phyloP scores from a whole-genome alignment of 1,140 invertebrate genomes.

The Drosophila seguyi region DNA sequence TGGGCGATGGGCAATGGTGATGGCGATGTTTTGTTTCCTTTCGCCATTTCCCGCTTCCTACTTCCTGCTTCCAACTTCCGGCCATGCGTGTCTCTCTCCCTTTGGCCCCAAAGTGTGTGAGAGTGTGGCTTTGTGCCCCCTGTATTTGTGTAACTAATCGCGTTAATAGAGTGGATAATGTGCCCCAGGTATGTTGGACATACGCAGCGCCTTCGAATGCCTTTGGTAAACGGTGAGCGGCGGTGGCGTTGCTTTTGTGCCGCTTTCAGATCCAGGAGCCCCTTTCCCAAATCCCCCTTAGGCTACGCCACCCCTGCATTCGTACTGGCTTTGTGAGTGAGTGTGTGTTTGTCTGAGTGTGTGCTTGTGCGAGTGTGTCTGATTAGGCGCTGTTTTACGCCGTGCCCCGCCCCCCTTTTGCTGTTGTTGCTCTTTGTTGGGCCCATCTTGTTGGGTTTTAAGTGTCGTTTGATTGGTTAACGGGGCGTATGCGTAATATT shows the following conservation, averaged over 20 bases:
- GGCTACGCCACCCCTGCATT: neutral
- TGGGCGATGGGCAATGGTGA: neutral
- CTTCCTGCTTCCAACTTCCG: slow-evolving; percentile 56
- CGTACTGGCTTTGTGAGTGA: neutral
- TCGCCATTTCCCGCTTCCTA: slow-evolving; percentile 73
- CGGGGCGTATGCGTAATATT: slow-evolving; percentile 76
- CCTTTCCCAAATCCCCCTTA: neutral
- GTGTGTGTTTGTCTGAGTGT: slow-evolving; percentile 10
- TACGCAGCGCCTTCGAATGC: slow-evolving; percentile 55
- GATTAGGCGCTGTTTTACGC: slow-evolving; percentile 63
- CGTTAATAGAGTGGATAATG: slow-evolving; percentile 84
- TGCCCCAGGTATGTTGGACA: slow-evolving; percentile 76
- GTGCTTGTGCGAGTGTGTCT: slow-evolving; percentile 35
- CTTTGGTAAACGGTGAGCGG: slow-evolving; percentile 47
- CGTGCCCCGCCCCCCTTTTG: slow-evolving; percentile 6
- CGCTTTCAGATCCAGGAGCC: slow-evolving; percentile 4
- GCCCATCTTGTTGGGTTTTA: slow-evolving; percentile 47
- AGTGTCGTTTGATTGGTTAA: slow-evolving; percentile 53
- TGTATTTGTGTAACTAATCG: slow-evolving; percentile 84
- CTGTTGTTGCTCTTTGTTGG: slow-evolving; percentile 21
- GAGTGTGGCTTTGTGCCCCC: slow-evolving; percentile 58
- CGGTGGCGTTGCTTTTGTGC: slow-evolving; percentile 38
- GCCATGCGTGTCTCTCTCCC: slow-evolving; percentile 45
- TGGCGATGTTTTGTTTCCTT: slow-evolving; percentile 76
- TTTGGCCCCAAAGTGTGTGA: slow-evolving; percentile 20